phyloP scores from a whole-genome alignment of 2,113 vertebrate genomes.

The Asarcornis scutulata region DNA sequence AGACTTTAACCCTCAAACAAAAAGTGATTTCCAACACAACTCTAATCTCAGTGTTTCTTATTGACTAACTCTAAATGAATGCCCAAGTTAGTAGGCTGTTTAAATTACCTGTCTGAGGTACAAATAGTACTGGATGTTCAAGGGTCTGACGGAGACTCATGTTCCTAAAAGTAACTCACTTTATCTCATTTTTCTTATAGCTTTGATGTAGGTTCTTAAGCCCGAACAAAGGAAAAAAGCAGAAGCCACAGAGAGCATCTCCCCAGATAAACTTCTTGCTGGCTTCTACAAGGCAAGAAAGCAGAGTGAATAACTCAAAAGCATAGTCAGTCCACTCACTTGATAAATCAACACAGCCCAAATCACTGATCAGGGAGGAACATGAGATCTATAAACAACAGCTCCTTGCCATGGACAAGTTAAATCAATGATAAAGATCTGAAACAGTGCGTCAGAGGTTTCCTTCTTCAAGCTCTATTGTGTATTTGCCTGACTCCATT shows the following conservation, averaged over 20 bases:
- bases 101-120: not conserved
- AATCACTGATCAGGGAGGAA: slow-evolving; percentile 7
- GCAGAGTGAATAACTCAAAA: not conserved
- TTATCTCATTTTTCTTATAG: not conserved
- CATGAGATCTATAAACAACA: slow-evolving; percentile 24
- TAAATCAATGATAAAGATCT: slow-evolving; percentile 41
- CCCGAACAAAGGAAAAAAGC: not conserved
- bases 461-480: slow-evolving; percentile 35
- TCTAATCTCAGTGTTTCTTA: not conserved
- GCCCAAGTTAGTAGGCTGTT: not conserved
- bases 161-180: not conserved
- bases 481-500: slow-evolving; percentile 5
- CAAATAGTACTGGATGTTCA: not conserved
- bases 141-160: not conserved
- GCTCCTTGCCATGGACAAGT: not conserved
- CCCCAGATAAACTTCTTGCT: not conserved
- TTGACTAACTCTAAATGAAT: not conserved
- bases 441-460: slow-evolving; percentile 17
- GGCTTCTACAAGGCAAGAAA: not conserved
- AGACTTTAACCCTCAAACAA: not conserved
- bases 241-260: not conserved
- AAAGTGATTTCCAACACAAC: not conserved
- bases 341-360: not conserved
- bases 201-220: not conserved
- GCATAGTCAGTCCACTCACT: not conserved